Base-by-base conservation (phyloP, 2,113 vertebrate genomes). In the Crotalus viridis region DNA sequence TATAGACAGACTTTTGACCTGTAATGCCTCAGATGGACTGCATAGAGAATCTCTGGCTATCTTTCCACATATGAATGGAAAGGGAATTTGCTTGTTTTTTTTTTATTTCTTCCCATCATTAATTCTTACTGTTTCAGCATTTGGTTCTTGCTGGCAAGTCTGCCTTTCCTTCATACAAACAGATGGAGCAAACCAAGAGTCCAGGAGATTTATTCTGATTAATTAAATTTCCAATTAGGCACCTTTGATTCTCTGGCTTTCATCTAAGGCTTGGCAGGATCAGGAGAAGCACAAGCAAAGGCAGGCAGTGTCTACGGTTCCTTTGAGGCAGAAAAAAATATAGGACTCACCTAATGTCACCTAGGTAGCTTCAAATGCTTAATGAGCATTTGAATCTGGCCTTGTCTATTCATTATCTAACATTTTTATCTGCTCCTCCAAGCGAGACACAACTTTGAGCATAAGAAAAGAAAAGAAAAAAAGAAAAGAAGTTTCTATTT, bases 211-310 rank as follows among this genome's bases (percentile, higher is more conserved):
- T 93, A 61, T 87, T 93, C 89, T 93, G 92, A 91, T 93, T 93
- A 93, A 91, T 93, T 93, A 85, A 90, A 93, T 91, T 93, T 89
- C 61, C 93, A 93, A 64, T 93, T 91, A 93, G 86, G 86, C 93
- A 57, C 93, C 90, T 89, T 61, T 22, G 93, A 54, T 43, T 61
- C 21, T 26, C 87, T 91, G 93, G 93, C 87, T 85, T 52, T 48
- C 2, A 28, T 28, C 69, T 87, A 89, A 85, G 74, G 12, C 39
- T 89, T 56, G 57, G 90, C 46, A 61, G 28, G 55, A 55, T 46
- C 87, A 28, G 10, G 55, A 33, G 46, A 61, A 87, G 22, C 51
- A 81, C 4, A 46, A 54, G 87, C 33, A 61, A 61, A 59, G 56
- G 22, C 33, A 51, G 46, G 51, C 33, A 10, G 9, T 1, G 46